These are phyloP conservation scores for Eristalinus sepulchralis DNA, from an alignment of 2,888 invertebrate species.

Conservation along the genomic window DNA sequence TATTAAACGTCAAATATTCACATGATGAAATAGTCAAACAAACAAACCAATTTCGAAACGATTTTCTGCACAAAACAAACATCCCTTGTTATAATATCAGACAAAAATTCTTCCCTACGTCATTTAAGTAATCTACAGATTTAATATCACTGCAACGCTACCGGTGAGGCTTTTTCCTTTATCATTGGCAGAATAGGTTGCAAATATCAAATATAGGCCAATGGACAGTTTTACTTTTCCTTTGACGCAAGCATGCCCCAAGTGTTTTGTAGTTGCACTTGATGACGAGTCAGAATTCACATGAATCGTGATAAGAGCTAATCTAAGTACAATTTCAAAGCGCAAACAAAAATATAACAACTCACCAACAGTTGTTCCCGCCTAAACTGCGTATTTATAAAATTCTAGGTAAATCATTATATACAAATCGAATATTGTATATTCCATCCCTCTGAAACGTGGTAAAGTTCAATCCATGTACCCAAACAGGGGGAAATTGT, in stretches of 20 bases:
- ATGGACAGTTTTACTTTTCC: background rate
- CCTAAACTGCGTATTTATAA: slow-evolving; percentile 57
- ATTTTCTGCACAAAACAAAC: slow-evolving; percentile 16
- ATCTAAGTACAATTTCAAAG: background rate
- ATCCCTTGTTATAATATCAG: slow-evolving; percentile 10
- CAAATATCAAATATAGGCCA: slow-evolving; percentile 7
- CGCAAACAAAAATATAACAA: slow-evolving; percentile 19
- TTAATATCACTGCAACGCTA: background rate
- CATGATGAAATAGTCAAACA: background rate
- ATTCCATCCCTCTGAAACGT: slow-evolving; percentile 15
- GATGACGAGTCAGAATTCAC: background rate
- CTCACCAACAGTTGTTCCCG: slow-evolving; percentile 38
- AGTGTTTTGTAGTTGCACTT: background rate
- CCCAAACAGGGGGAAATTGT: background rate
- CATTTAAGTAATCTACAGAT: slow-evolving; percentile 4
- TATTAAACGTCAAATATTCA: slow-evolving; percentile 10
- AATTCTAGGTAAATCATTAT: slow-evolving; percentile 36
- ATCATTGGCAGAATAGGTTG: background rate
- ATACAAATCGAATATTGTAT: background rate
- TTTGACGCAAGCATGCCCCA: background rate
- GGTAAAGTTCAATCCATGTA: slow-evolving; percentile 5
- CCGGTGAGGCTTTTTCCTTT: slow-evolving; percentile 4
- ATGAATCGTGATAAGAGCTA: background rate
- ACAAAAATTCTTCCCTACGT: slow-evolving; percentile 7
- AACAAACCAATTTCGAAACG: slow-evolving; percentile 26